Conservation (phyloP, 2,888 invertebrate species). For the Julus scandinavius region DNA sequence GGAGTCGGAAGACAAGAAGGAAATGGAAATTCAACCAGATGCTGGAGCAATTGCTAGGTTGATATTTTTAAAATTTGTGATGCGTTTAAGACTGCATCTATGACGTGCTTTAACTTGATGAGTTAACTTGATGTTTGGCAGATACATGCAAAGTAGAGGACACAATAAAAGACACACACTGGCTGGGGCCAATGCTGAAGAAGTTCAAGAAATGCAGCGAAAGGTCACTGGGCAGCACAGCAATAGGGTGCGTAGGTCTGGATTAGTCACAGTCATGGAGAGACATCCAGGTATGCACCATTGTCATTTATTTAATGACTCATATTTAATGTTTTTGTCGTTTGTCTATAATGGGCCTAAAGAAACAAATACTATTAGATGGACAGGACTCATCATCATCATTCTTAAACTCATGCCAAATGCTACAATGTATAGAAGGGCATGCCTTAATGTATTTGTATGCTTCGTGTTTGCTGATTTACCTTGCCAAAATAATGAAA, state of each 20-base stretch:
- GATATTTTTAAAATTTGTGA: conserved; percentile 16
- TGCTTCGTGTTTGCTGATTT: neutral
- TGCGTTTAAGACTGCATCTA: neutral
- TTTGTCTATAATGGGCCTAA: neutral
- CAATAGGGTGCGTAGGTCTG: conserved; percentile 78
- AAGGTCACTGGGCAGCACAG: conserved; percentile 62
- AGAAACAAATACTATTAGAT: neutral
- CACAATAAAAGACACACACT: conserved; percentile 82
- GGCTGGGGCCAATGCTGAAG: conserved; percentile 76
- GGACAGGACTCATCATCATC: neutral
- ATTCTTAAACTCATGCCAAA: neutral
- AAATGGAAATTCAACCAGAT: conserved; percentile 69
- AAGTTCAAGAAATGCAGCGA: conserved; percentile 69
- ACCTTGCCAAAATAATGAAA: conserved; percentile 29
- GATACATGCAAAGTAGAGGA: conserved; percentile 82
- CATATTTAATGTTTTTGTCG: neutral
- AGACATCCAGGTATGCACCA: conserved; percentile 59
- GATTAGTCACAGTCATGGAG: conserved; percentile 86
- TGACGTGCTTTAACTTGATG: neutral
- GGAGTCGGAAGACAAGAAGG: conserved; percentile 58
- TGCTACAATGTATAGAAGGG: neutral
- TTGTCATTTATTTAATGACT: neutral
- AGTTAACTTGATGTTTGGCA: conserved; percentile 63
- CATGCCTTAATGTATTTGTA: neutral
- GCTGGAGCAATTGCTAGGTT: conserved; percentile 69